Evolutionary conservation across 1,140 invertebrate genomes (phyloP).

Genomic region (Dysdera silvatica): DNA sequence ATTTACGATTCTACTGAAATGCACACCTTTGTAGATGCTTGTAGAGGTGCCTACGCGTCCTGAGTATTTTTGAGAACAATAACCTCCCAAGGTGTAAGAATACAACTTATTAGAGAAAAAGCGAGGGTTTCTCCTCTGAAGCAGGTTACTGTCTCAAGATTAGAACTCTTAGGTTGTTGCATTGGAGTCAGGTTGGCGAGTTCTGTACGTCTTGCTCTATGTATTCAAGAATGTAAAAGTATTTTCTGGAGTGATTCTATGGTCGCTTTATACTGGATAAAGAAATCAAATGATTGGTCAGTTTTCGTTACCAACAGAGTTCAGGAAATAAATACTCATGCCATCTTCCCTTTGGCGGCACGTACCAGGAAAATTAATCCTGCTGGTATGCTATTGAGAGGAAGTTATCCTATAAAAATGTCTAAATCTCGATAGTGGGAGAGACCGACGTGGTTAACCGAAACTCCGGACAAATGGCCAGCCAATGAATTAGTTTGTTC

Average conservation of each 20-base stretch:
- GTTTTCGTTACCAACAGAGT: conserved; percentile 6
- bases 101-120: too few species aligned
- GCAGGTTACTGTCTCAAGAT: neutral
- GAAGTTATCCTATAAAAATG: neutral
- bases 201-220: neutral
- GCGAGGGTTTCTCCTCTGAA: conserved; percentile 16
- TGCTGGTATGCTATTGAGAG: neutral
- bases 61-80: too few species aligned
- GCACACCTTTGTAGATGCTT: too few species aligned
- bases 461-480: neutral
- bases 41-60: too few species aligned
- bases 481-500: neutral
- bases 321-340: neutral
- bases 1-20: too few species aligned
- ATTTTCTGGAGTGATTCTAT: neutral
- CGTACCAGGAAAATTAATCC: conserved; percentile 5
- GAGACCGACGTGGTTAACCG: neutral
- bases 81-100: too few species aligned
- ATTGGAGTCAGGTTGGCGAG: neutral
- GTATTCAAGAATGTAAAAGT: neutral
- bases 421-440: neutral
- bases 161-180: conserved; percentile 10
- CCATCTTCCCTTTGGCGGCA: conserved; percentile 1
- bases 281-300: neutral
- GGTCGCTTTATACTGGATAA: conserved; percentile 8